Evolutionary conservation across 2,888 invertebrate genomes (phyloP), one percentile per base, ranked within the genome.

Genomic region (Macaria liturata): DNA sequence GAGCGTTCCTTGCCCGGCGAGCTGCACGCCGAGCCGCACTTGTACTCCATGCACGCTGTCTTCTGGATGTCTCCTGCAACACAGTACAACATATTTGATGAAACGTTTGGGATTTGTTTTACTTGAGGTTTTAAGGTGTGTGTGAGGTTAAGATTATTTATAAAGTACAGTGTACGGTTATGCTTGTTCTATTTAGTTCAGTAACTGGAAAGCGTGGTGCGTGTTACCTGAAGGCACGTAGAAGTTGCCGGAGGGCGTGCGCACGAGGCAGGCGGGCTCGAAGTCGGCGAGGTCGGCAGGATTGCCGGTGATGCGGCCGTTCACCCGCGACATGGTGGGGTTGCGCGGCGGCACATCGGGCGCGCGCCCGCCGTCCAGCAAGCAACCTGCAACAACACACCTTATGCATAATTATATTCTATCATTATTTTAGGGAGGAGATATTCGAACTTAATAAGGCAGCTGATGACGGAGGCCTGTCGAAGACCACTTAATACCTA

Each of bases 241-340:
- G 85, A 97, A 96, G 93, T 97, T 97, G 85, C 97, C 97, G 72
- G 97, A 97, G 72, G 97, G 97, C 69, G 97, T 97, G 87, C 97
- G 94, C 78, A 97, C 97, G 80, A 97, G 94, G 87, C 97, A 97
- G 83, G 97, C 96, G 73, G 97, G 97, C 89, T 97, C 97, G 88
- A 97, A 96, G 88, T 97, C 97, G 72, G 91, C 93, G 71, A 95
- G 92, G 84, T 95, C 95, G 74, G 94, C 95, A 72, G 96, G 95
- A 89, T 96, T 96, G 84, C 95, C 95, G 83, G 96, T 95, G 89
- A 96, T 94, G 85, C 97, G 95, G 86, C 97, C 97, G 94, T 97
- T 97, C 87, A 97, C 94, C 82, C 97, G 95, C 92, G 94, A 96
- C 97, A 97, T 97, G 92, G 97, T 97, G 78, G 96, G 96, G 92